Conservation (phyloP, 1,140 invertebrate genomes). For the Lepidurus couesii region DNA sequence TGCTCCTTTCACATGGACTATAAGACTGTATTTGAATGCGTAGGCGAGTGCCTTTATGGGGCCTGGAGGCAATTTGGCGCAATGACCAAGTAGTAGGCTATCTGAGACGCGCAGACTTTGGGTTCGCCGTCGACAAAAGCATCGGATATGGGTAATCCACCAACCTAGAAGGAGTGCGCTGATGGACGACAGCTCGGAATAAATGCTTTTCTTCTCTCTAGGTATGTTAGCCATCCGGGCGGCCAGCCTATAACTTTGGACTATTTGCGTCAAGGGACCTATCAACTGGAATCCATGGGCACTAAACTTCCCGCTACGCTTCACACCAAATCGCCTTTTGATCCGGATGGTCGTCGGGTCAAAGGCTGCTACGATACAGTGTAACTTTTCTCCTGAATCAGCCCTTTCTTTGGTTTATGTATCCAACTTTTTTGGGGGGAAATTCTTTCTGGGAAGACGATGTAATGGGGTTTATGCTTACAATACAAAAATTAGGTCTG, state of each 20-base stretch:
- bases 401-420: background rate
- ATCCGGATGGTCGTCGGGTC: conserved; percentile 60
- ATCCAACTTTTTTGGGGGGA: background rate
- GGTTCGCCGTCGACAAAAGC: conserved; percentile 61
- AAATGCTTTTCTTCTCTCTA: conserved; percentile 38
- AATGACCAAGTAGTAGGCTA: conserved; percentile 69
- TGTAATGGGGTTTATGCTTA: conserved; percentile 19
- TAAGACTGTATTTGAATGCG: background rate
- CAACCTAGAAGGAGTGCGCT: background rate
- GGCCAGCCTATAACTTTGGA: conserved; percentile 55
- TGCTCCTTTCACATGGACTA: background rate
- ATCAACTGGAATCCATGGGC: conserved; percentile 73
- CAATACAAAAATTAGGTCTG: conserved; percentile 22
- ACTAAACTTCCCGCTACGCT: conserved; percentile 60
- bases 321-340: conserved; percentile 69
- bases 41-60: conserved; percentile 65
- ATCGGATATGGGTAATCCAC: conserved; percentile 60
- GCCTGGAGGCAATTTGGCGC: conserved; percentile 74
- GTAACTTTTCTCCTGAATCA: background rate
- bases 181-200: background rate
- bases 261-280: conserved; percentile 63
- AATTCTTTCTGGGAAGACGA: conserved; percentile 1
- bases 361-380: conserved; percentile 43
- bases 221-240: conserved; percentile 53
- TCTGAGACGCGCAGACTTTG: conserved; percentile 71